A percentile compares a stretch with the other conserved stretches of the same genome.
Conservation (phyloP, 1,140 invertebrate species). For the Drosophila carrolli region DNA sequence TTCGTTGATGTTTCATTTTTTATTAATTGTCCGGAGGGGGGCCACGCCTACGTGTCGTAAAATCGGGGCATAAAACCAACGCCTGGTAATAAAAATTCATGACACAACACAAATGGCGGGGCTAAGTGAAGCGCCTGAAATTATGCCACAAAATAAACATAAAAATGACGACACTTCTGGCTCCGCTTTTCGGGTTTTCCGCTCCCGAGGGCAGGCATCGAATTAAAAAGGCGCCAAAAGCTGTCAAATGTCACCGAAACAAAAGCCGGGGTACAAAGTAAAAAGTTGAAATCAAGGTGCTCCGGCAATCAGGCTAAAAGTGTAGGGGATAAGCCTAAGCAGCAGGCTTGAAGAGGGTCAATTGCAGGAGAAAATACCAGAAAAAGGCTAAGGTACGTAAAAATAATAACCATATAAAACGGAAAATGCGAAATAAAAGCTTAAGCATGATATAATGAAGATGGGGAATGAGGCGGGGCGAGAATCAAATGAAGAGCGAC, state of each 20-base stretch:
- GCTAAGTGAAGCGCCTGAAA: constrained; percentile 40
- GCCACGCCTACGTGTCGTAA: constrained; percentile 33
- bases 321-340: constrained; percentile 56
- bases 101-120: constrained; percentile 55
- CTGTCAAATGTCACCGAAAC: constrained; percentile 70
- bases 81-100: constrained; percentile 67
- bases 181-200: constrained; percentile 25
- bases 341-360: constrained; percentile 39
- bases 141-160: constrained; percentile 66
- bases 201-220: constrained; percentile 42
- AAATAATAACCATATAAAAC: constrained; percentile 44
- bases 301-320: constrained; percentile 42
- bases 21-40: constrained; percentile 60
- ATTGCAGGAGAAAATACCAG: constrained; percentile 50
- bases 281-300: constrained; percentile 57
- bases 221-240: constrained; percentile 77
- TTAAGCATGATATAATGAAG: constrained; percentile 62
- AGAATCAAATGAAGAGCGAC: constrained; percentile 49
- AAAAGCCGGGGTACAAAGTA: constrained; percentile 35
- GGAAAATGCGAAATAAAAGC: constrained; percentile 52
- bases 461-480: neutral
- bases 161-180: constrained; percentile 50
- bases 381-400: constrained; percentile 22
- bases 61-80: constrained; percentile 52
- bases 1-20: constrained; percentile 51